phyloP scores from a whole-genome alignment of 2,113 vertebrate species.

The Hystrix brachyura region DNA sequence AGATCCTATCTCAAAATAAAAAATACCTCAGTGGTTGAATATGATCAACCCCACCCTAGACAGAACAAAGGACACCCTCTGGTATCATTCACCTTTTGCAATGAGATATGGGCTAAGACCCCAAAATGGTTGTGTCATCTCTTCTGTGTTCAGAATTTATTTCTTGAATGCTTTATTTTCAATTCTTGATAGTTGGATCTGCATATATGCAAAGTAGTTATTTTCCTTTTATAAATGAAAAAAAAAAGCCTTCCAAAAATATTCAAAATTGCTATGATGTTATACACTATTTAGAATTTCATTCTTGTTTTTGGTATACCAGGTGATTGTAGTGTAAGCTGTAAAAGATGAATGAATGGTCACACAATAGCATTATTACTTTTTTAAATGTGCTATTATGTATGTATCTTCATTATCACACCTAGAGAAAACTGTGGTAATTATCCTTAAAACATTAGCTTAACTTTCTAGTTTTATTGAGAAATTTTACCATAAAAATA shows the following conservation, averaged over 20 bases:
- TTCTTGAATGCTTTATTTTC: background rate
- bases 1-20: too few species aligned
- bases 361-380: background rate
- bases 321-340: background rate
- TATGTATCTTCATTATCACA: background rate
- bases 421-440: constrained; percentile 49
- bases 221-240: background rate
- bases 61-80: background rate
- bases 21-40: background rate
- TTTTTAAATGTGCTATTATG: background rate
- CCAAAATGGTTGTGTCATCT: background rate
- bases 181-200: background rate
- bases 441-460: constrained; percentile 19
- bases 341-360: background rate
- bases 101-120: accelerated
- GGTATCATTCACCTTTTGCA: accelerated
- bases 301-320: background rate
- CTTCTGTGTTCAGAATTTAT: background rate
- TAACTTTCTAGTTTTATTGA: constrained; percentile 55
- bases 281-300: background rate
- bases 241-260: background rate
- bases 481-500: constrained; percentile 22
- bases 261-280: background rate
- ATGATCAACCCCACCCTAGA: accelerated
- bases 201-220: background rate